These are phyloP conservation scores for Lepidocolaptes lacrymiger DNA, from an alignment of 2,797 vertebrate genomes.

Conservation along the genomic window DNA sequence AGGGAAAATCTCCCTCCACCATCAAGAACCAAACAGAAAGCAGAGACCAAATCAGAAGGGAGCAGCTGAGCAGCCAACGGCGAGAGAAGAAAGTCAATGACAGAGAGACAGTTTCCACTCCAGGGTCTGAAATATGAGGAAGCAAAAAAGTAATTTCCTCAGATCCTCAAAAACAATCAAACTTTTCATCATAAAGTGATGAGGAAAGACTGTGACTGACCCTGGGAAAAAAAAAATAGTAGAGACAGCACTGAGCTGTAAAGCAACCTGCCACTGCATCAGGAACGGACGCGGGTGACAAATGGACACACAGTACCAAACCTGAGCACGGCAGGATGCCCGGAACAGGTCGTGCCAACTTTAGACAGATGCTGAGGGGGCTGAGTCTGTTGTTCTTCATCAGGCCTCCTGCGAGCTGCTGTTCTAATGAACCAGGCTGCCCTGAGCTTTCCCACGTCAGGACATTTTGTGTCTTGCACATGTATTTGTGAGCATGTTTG, in stretches of 20 bases:
- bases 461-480: fast-evolving
- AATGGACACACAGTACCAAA: neutral
- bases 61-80: constrained; percentile 11
- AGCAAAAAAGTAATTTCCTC: constrained; percentile 54
- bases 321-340: neutral
- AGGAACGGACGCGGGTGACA: neutral
- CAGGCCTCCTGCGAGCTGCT: fast-evolving
- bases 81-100: constrained; percentile 27
- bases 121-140: constrained; percentile 43
- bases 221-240: neutral
- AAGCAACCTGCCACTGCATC: neutral
- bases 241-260: neutral
- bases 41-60: constrained; percentile 36
- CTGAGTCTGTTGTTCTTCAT: neutral
- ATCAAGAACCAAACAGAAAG: constrained; percentile 11
- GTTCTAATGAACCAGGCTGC: neutral
- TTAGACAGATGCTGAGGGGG: neutral
- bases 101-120: constrained; percentile 34
- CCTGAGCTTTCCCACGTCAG: fast-evolving
- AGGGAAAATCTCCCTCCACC: constrained; percentile 11
- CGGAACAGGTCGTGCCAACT: neutral
- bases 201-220: constrained; percentile 14
- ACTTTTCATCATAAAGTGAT: constrained; percentile 38
- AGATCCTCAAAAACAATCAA: constrained; percentile 55
- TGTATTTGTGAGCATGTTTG: neutral